Evolutionary conservation across 2,888 invertebrate species (phyloP).

Genomic region (Terebella lapidaria): DNA sequence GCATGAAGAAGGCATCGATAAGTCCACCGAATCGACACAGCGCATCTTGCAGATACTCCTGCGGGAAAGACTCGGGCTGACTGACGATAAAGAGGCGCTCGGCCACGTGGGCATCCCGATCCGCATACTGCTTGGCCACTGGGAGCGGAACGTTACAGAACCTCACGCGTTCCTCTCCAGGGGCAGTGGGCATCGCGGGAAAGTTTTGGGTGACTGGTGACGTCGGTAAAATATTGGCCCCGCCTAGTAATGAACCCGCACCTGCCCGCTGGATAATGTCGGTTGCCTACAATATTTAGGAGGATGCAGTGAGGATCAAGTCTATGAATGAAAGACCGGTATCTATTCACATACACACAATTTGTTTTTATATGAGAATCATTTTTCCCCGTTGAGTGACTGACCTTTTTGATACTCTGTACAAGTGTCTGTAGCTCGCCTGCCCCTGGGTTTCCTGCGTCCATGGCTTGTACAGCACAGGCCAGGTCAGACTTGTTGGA

Average conservation of each 20-base stretch:
- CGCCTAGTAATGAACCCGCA: too few species aligned
- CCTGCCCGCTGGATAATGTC: constrained; percentile 17
- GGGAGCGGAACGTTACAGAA: constrained; percentile 67
- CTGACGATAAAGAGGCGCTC: constrained; percentile 59
- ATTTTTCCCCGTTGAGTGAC: too few species aligned
- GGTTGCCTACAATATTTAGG: constrained; percentile 14
- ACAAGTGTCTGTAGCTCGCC: too few species aligned
- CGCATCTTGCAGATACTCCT: constrained; percentile 75
- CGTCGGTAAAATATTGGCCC: not conserved
- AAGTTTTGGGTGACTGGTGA: not conserved
- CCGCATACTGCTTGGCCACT: constrained; percentile 60
- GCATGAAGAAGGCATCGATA: constrained; percentile 83
- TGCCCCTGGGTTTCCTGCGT: too few species aligned
- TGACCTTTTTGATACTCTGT: too few species aligned
- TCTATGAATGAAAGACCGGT: too few species aligned
- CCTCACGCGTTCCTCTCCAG: constrained; percentile 27
- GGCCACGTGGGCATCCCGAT: constrained; percentile 53
- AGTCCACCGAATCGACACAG: constrained; percentile 87
- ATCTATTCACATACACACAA: too few species aligned
- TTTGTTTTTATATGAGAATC: too few species aligned
- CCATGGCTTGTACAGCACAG: too few species aligned
- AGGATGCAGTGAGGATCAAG: not conserved
- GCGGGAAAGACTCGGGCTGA: constrained; percentile 66
- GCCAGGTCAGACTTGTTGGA: too few species aligned
- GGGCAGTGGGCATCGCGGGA: not conserved